Evolutionary conservation across 2,797 vertebrate species (phyloP), one percentile per base, ranked within the genome.

Genomic region (Mormyrops boulengeri): DNA sequence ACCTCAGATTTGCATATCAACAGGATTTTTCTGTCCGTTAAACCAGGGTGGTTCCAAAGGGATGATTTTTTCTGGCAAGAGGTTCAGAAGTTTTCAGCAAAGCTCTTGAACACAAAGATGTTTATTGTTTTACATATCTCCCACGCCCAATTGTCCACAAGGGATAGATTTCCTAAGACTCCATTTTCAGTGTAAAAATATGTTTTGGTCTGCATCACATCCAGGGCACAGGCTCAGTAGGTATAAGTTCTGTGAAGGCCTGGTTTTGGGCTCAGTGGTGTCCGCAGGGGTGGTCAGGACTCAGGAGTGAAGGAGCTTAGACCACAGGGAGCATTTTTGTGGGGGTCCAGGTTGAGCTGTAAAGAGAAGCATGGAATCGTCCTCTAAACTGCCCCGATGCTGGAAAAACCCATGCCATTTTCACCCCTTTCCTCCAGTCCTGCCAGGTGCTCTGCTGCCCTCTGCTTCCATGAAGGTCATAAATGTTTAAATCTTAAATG

Each of bases 1-100:
- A 49, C 82, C 47, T 49, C 44, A 47, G 47, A 85, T 85, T 85
- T 85, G 82, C 82, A 85, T 49, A 50, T 85, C n/a, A 85, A 85
- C 82, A 52, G 82, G 47, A 85, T n/a, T 85, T 30, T 85, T 85
- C 44, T 85, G 82, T 85, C 82, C 41, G 19, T 85, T 85, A 85
- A 85, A 85, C 82, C 41, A 85, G 82, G 82, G 22, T 19, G 12
- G 47, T 85, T 85, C 47, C 82, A 85, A 85, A 50, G 9, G 47
- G 82, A 50, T 3, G 22, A 14, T 84, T 84, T 85, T 85, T 85
- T 50, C 82, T 49, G 22, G 47, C 82, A 47, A n/a, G 47, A 85
- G 47, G 82, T 50, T 49, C n/a, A 85, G 82, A 50, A 52, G 44
- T 52, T 85, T 50, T 85, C n/a, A 85, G 9, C 47, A 49, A 52